Evolutionary conservation across 2,888 invertebrate genomes (phyloP).

Genomic region (Rutpela maculata): DNA sequence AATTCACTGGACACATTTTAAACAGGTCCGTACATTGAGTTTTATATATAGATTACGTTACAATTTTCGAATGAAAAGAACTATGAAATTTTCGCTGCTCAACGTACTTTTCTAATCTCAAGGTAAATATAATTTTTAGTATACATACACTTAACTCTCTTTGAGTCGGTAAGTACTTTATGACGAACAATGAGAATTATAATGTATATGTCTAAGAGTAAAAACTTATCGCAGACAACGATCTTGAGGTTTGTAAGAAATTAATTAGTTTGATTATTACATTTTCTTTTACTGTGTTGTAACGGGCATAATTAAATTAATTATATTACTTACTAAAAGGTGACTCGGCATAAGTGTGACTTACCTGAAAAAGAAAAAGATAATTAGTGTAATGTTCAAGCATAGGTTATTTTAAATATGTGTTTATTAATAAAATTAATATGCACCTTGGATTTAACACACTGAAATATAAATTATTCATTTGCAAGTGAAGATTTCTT

Average conservation of each 20-base stretch:
- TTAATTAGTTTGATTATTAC: background rate
- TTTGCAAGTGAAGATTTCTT: no score
- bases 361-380: conserved; percentile 28
- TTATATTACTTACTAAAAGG: conserved; percentile 23
- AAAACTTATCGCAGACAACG: background rate
- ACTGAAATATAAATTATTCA: no score
- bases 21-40: no score
- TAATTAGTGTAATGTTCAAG: background rate
- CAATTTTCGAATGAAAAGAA: no score
- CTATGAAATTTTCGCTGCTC: no score
- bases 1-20: no score
- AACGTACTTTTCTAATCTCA: no score
- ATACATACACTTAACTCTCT: no score
- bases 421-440: background rate
- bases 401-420: background rate
- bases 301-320: background rate
- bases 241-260: background rate
- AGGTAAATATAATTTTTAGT: no score
- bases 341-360: background rate
- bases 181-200: background rate
- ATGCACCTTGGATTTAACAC: background rate
- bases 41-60: no score
- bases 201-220: background rate
- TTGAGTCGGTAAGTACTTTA: no score
- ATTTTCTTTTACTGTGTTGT: background rate